Evolutionary conservation across 2,888 invertebrate species (phyloP).

Genomic region (Thereva nobilitata): DNA sequence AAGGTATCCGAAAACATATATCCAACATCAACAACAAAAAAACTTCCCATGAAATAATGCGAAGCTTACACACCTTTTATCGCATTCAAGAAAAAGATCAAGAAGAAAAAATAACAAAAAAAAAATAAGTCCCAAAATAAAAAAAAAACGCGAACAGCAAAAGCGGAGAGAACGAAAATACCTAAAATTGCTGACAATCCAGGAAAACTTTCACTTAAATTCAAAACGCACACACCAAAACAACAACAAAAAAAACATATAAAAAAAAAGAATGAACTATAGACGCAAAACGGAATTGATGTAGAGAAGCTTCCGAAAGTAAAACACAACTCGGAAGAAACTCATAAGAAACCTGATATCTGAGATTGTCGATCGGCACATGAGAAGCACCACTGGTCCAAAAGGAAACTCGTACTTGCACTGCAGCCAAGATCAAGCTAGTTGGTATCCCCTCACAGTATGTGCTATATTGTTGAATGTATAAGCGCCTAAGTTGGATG

Average conservation of each 20-base stretch:
- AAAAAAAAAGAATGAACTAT: slow-evolving; percentile 22
- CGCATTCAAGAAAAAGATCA: too few species aligned
- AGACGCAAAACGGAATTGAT: slow-evolving; percentile 22
- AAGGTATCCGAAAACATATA: too few species aligned
- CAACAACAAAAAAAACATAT: background rate
- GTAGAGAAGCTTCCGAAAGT: slow-evolving; percentile 35
- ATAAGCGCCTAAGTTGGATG: slow-evolving; percentile 45
- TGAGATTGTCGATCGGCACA: background rate
- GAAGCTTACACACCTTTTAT: too few species aligned
- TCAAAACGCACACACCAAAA: background rate
- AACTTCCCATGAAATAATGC: too few species aligned
- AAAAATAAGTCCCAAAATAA: too few species aligned
- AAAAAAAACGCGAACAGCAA: background rate
- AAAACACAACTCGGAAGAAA: slow-evolving; percentile 30
- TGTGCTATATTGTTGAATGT: slow-evolving; percentile 41
- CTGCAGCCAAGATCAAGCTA: too few species aligned
- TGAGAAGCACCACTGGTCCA: background rate
- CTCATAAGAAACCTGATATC: slow-evolving; percentile 9
- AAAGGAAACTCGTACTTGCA: background rate
- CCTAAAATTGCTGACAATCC: slow-evolving; percentile 33
- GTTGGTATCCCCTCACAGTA: slow-evolving; percentile 3
- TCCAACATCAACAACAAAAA: too few species aligned
- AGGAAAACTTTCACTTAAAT: slow-evolving; percentile 35
- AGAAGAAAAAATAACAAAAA: too few species aligned
- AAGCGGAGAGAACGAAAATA: slow-evolving; percentile 19